phyloP scores from a whole-genome alignment of 2,113 vertebrate species.

The Cyanocitta stelleri region DNA sequence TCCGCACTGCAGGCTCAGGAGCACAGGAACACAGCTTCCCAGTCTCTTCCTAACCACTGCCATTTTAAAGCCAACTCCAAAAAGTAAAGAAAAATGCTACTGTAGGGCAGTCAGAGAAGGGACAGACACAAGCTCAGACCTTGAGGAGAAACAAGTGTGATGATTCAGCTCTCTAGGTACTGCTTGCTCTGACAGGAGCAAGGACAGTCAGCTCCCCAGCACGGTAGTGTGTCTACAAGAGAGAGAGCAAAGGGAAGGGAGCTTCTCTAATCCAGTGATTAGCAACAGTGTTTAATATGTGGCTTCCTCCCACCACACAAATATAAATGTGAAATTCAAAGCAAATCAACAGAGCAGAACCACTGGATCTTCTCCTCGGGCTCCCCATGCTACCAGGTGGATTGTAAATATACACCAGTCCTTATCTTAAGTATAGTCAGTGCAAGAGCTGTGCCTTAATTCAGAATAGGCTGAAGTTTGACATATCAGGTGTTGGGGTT shows the following conservation, averaged over 20 bases:
- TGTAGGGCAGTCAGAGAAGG: neutral
- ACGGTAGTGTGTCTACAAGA: neutral
- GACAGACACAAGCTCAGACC: neutral
- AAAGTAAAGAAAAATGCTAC: neutral
- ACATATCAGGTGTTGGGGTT: neutral
- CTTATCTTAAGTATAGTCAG: neutral
- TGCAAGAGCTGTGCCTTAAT: neutral
- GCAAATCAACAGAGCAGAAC: neutral
- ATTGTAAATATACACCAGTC: neutral
- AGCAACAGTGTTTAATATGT: accelerated
- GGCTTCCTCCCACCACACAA: neutral
- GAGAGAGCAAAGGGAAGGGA: neutral
- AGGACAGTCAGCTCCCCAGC: neutral
- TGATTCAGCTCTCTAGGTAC: neutral
- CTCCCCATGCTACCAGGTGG: accelerated
- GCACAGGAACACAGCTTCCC: neutral
- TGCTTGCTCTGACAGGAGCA: neutral
- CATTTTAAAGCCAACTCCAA: neutral
- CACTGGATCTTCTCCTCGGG: accelerated
- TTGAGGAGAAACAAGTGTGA: neutral
- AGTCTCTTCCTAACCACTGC: neutral
- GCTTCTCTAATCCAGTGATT: neutral
- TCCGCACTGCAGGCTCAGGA: neutral
- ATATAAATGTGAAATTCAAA: neutral
- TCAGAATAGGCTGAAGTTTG: neutral